Conservation (phyloP, 64 coral and sea anemone genomes). For the Anthopleura sola region DNA sequence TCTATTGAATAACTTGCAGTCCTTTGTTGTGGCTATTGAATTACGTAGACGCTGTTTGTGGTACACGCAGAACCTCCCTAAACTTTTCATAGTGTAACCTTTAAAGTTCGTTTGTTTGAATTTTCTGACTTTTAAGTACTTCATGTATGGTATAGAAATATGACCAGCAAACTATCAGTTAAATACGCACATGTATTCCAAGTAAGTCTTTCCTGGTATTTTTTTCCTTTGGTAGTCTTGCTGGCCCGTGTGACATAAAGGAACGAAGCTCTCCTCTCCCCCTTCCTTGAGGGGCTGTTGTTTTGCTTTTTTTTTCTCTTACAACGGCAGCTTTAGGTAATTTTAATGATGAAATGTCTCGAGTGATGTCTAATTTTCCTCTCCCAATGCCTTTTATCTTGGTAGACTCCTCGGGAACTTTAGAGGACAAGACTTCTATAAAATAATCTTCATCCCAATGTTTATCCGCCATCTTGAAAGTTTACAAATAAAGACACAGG, state of each 20-base stretch:
- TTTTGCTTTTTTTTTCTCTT: neutral
- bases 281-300: neutral
- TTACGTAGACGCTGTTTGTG: no score
- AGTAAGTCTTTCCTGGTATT: neutral
- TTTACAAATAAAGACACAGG: neutral
- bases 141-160: no score
- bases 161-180: no score
- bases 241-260: neutral
- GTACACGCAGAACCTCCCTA: no score
- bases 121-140: no score
- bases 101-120: no score
- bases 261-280: neutral
- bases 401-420: neutral
- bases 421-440: neutral
- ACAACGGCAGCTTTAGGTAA: neutral
- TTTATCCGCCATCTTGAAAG: slow-evolving; percentile 10
- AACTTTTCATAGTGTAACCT: no score
- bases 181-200: slow-evolving; percentile 1
- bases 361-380: neutral
- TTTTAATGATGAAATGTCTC: neutral
- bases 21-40: no score
- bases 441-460: neutral
- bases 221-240: slow-evolving; percentile 1
- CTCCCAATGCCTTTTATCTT: neutral
- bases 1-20: no score